Percentiles rank a stretch among this genome's conserved stretches.
phyloP scores from a whole-genome alignment of 2,113 vertebrate genomes.

The Ctenomys sociabilis region DNA sequence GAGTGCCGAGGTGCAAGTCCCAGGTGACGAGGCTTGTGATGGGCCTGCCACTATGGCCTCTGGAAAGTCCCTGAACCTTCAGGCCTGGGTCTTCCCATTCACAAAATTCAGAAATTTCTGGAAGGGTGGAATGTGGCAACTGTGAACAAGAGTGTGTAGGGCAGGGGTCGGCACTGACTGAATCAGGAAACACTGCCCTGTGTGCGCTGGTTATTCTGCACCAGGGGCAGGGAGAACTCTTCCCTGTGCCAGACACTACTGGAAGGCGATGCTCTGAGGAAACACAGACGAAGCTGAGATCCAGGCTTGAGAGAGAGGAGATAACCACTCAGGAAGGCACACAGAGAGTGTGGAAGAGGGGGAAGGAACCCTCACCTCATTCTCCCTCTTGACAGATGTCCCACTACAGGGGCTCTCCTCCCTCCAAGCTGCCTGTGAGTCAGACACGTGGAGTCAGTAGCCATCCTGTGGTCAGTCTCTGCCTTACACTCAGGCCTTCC shows the following conservation, averaged over 20 bases:
- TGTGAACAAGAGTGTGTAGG: rapidly evolving
- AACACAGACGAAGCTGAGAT: neutral
- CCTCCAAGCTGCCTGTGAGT: neutral
- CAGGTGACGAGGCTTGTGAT: neutral
- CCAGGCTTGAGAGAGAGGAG: neutral
- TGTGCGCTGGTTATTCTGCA: neutral
- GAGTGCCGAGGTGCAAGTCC: no score
- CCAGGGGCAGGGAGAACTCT: neutral
- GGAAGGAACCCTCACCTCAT: neutral
- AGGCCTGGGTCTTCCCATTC: neutral
- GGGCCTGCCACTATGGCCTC: neutral
- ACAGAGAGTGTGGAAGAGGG: neutral
- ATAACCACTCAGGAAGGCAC: neutral
- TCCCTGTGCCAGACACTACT: neutral
- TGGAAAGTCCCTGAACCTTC: neutral
- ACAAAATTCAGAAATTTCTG: neutral
- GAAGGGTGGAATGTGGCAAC: neutral
- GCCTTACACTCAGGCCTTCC: neutral
- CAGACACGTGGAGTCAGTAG: no score
- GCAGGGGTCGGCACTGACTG: no score
- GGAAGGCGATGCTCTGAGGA: neutral
- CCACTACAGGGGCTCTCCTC: neutral
- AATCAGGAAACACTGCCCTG: neutral
- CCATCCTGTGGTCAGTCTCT: no score
- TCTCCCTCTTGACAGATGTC: neutral